Evolutionary conservation across 2,113 vertebrate genomes (phyloP), one percentile per base, ranked within the genome.

Genomic region (Girardinichthys multiradiatus): DNA sequence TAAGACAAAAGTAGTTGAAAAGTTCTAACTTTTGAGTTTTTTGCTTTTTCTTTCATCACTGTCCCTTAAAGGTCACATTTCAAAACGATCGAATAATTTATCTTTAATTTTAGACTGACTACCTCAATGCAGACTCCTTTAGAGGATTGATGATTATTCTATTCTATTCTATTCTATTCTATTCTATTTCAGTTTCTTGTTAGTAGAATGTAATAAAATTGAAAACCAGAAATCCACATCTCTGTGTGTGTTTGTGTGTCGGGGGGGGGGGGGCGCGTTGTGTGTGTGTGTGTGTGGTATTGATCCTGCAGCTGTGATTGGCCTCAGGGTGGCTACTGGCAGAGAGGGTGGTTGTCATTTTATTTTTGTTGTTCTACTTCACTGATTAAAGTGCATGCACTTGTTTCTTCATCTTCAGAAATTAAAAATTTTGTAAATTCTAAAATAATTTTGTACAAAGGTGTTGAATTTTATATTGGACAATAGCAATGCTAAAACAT

Each of bases 291-390:
- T 51, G 70, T 77, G 73, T 37, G 63, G 77, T 80, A 87, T 87
- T 85, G 84, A 89, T 86, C 76, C 24, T 8, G 30, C 70, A 80
- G 80, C 84, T 82, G 80, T 79, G 76, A 81, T 37, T 92, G 92
- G 89, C 92, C 92, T 91, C 85, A 60, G 90, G 93, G 90, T 91
- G 87, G 85, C 79, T 88, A 70, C 79, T 86, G 91, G 88, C 89
- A 73, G n/a, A 77, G 42, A 60, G 59, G 26, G 35, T 61, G 69
- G 17, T 37, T 60, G 66, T 68, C 54, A 42, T 73, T 33, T 73
- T 60, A 60, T 48, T 76, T 66, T 61, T 28, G 59, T 58, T 58
- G 17, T 59, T 70, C 26, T 35, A 39, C 37, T 35, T 42, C 21
- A 39, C 65, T 60, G 26, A 37, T 61, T 24, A 3, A 26, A 17